These are phyloP conservation scores for Athene noctua DNA, from an alignment of 2,113 vertebrate species.

Conservation along the genomic window DNA sequence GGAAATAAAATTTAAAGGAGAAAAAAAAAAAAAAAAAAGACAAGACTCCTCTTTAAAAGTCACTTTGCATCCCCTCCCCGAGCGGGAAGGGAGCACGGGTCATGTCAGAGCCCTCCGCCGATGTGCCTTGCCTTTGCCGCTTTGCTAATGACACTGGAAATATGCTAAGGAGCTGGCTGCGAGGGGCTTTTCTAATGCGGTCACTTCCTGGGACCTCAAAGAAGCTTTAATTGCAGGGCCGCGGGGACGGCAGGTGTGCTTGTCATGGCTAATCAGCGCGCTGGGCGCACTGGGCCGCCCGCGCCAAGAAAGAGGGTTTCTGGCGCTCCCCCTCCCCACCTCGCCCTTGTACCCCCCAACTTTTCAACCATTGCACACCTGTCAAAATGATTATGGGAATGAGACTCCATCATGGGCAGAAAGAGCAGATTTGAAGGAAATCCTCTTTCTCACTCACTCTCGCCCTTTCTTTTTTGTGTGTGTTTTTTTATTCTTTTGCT, in stretches of 20 bases:
- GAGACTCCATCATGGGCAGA: conserved; percentile 74
- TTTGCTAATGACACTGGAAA: conserved; percentile 69
- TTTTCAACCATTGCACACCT: conserved; percentile 83
- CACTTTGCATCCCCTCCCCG: conserved; percentile 64
- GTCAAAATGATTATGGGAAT: conserved; percentile 92
- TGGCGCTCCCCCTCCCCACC: conserved; percentile 9
- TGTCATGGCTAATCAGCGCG: conserved; percentile 82
- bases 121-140: conserved; percentile 57
- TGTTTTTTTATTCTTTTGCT: background rate
- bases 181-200: conserved; percentile 55
- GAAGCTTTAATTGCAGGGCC: conserved; percentile 75
- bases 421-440: conserved; percentile 81
- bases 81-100: conserved; percentile 65
- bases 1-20: conserved; percentile 1
- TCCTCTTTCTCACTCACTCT: conserved; percentile 74
- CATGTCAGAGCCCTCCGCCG: conserved; percentile 67
- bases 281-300: conserved; percentile 37
- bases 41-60: conserved; percentile 65
- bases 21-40: background rate
- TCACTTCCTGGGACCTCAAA: conserved; percentile 70
- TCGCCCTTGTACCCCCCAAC: conserved; percentile 33
- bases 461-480: background rate
- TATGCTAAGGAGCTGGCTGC: conserved; percentile 69
- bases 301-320: conserved; percentile 1
- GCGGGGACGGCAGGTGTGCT: conserved; percentile 81